Base-by-base conservation (phyloP, 2,888 invertebrate genomes). In the Scrobipalpa costella region DNA sequence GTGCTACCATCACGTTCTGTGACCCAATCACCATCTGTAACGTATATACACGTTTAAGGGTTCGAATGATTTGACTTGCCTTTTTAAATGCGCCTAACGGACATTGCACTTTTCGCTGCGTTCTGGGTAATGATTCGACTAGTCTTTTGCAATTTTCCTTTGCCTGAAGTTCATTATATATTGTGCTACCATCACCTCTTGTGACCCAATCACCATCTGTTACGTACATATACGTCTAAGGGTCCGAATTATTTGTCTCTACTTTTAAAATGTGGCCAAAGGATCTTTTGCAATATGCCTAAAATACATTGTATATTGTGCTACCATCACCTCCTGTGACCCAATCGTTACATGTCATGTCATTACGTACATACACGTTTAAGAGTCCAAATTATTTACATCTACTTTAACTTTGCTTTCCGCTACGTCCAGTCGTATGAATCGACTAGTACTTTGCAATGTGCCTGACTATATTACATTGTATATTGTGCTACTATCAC, bases 181-280 rank as follows among this genome's bases (percentile, higher is more conserved):
- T 27, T 27, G 27, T 27, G 27, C 27, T 5, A 27, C 27, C 27
- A 27, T 5, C 27, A 57, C 57, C 57, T 36, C 11, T n/a, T 57
- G 34, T 1, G 52, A 47, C 57, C 57, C 57, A 40, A 19, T 49
- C 52, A 38, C 60, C 61, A 38, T 50, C 38, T 38, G 21, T 57
- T 87, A 90, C 90, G 88, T 90, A 90, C 90, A 90, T 89, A 89
- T 90, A 86, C 87, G 82, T 81, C 82, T 85, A 64, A 90, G 83
- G 74, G 83, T 87, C 75, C 88, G 77, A 71, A 88, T 77, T 57
- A 88, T 83, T 64, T 87, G 84, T 74, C 79, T 85, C 69, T 84
- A 77, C 73, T 85, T 88, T 76, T n/a, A n/a, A n/a, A n/a, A n/a
- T n/a, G n/a, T n/a, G n/a, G n/a, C n/a, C n/a, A n/a, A n/a, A n/a